A percentile compares a stretch with the other conserved stretches of the same genome.
These are phyloP conservation scores for Drosophila burlai DNA, from an alignment of 1,140 invertebrate species.

Conservation along the genomic window DNA sequence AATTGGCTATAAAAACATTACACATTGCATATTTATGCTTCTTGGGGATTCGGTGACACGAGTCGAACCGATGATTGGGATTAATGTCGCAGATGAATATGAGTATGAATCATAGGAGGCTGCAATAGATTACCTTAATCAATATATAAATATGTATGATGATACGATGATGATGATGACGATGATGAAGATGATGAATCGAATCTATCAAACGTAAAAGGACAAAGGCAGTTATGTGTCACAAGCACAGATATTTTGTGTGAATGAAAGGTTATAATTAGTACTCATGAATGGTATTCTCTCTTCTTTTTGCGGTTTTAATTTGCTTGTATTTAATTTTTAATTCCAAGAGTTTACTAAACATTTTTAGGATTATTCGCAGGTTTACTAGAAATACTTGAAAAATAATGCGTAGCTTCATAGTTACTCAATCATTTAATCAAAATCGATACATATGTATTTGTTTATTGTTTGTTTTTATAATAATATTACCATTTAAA, in stretches of 20 bases:
- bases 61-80: not conserved
- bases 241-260: not conserved
- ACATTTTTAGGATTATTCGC: not conserved
- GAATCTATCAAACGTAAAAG: not conserved
- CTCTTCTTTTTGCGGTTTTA: not conserved
- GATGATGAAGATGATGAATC: slow-evolving; percentile 11
- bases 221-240: slow-evolving; percentile 3
- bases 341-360: not conserved
- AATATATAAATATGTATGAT: slow-evolving; percentile 15
- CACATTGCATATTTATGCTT: slow-evolving; percentile 29
- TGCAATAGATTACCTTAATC: slow-evolving; percentile 10
- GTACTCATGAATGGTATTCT: not conserved
- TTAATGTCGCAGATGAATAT: not conserved
- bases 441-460: not conserved
- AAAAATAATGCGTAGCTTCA: not conserved
- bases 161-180: not conserved
- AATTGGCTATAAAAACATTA: slow-evolving; percentile 19
- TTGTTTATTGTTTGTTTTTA: slow-evolving; percentile 6
- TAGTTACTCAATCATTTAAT: not conserved
- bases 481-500: slow-evolving; percentile 8
- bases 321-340: not conserved
- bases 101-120: slow-evolving; percentile 2
- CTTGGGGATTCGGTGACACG: slow-evolving; percentile 11
- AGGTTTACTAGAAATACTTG: not conserved
- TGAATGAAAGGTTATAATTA: not conserved